Conservation (phyloP, 2,797 vertebrate genomes). For the Phalloptychus januarius region DNA sequence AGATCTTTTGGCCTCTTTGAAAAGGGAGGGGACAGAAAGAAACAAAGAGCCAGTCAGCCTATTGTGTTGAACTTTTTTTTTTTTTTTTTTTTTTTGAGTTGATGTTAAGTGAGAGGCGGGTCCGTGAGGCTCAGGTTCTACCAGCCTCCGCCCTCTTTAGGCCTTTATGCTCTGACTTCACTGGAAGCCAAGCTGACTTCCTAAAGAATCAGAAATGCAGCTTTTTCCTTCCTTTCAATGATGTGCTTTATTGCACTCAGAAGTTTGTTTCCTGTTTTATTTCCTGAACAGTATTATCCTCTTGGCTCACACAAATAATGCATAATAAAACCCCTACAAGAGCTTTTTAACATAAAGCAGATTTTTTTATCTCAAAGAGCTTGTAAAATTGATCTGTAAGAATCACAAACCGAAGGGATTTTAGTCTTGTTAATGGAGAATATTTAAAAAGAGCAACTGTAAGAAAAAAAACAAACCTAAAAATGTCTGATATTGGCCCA, state of each 20-base stretch:
- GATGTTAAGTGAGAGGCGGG: conserved; percentile 42
- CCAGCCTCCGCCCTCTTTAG: conserved; percentile 21
- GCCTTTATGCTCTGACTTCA: conserved; percentile 41
- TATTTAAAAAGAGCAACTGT: not conserved
- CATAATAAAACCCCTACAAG: no score
- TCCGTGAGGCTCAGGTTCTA: conserved; percentile 49
- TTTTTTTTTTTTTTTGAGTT: conserved; percentile 46
- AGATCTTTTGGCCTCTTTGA: conserved; percentile 54
- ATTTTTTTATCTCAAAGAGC: not conserved
- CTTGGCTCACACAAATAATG: not conserved
- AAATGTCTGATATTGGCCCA: not conserved
- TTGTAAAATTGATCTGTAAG: not conserved
- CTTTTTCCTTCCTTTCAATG: not conserved
- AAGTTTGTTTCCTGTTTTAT: not conserved
- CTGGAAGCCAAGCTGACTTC: conserved; percentile 43
- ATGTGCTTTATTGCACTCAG: not conserved
- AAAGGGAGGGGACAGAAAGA: conserved; percentile 4
- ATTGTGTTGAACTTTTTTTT: conserved; percentile 50
- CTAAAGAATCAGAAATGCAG: conserved; percentile 21
- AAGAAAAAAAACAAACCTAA: not conserved
- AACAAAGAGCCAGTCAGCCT: conserved; percentile 38
- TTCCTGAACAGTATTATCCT: not conserved
- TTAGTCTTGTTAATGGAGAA: not conserved
- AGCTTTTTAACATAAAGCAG: no score
- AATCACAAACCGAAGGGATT: not conserved